Percentiles rank a stretch among this genome's conserved stretches.
These are phyloP conservation scores for Mesoclemmys tuberculata DNA, from an alignment of 2,113 vertebrate genomes.

Conservation along the genomic window DNA sequence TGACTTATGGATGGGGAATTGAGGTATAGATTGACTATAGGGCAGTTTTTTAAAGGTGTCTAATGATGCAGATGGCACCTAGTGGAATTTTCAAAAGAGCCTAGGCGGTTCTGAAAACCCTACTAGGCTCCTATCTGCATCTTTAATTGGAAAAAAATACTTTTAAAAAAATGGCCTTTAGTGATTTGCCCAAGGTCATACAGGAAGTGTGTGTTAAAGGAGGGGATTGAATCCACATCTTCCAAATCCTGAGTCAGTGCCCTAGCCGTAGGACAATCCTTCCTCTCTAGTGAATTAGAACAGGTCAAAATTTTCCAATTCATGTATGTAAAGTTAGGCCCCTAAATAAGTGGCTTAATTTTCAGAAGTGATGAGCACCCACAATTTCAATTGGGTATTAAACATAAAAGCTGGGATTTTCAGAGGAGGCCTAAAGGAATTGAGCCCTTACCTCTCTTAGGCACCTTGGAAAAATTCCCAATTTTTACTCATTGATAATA, in stretches of 20 bases:
- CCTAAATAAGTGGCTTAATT: not conserved
- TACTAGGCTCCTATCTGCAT: not conserved
- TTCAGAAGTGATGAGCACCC: not conserved
- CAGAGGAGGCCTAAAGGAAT: not conserved
- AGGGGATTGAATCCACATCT: not conserved
- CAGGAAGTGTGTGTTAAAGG: not conserved
- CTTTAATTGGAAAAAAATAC: not conserved
- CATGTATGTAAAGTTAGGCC: not conserved
- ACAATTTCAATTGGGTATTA: not conserved
- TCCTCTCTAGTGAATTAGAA: not conserved
- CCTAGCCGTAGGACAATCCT: not conserved
- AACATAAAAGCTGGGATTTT: not conserved
- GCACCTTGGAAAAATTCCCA: not conserved
- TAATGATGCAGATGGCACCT: not conserved
- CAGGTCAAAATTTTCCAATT: not conserved
- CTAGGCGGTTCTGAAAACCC: not conserved
- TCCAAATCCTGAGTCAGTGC: not conserved
- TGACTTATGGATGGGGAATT: not conserved
- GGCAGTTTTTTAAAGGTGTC: not conserved
- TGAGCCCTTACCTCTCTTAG: not conserved
- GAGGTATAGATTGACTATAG: not conserved
- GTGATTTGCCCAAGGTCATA: not conserved
- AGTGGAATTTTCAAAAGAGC: not conserved
- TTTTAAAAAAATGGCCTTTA: not conserved
- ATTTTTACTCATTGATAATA: not conserved